Evolutionary conservation across 2,113 vertebrate species (phyloP), one percentile per base, ranked within the genome.

Genomic region (Pantherophis guttatus): DNA sequence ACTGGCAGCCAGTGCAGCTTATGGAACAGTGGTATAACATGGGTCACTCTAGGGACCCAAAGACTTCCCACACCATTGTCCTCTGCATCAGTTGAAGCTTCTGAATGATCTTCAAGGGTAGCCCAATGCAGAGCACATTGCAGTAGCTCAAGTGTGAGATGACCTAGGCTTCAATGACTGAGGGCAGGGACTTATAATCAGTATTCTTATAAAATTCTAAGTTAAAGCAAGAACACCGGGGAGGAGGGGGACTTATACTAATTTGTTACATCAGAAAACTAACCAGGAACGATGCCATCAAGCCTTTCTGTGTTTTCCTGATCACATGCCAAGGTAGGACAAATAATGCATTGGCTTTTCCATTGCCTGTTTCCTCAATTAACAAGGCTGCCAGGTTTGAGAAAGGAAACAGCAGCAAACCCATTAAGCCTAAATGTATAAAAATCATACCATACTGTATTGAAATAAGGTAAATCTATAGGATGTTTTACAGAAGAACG

Each of bases 121-220:
- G 55, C 17, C 15, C 0, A 1, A 57, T 57, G 55, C 13, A 57
- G 58, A 59, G 24, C 24, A 26, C 23, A 26, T 26, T 62, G 58
- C 9, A 62, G 58, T 62, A 62, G 58, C 8, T 8, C 58, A 26
- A 62, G 58, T 8, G 8, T 62, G 23, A 26, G 23, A 62, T 26
- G 58, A 62, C 58, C 58, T 3, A 62, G 24, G 24, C 23, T 62
- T 62, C 24, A 62, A 26, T 62, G 23, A 62, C 24, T 62, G 24
- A 62, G 58, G 24, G 24, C 58, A 26, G 24, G 9, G 24, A 62
- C 58, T 26, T 62, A 62, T 62, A 3, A 26, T 26, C 58, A 62
- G 58, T 26, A 62, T 8, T 19, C 94, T 23, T 92, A 81, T 75
- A 88, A 93, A 94, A 92, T 95, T 70, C 86, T 93, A 5, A 0